These are phyloP conservation scores for Thymelicus lineola DNA, from an alignment of 2,888 invertebrate genomes.

Conservation along the genomic window DNA sequence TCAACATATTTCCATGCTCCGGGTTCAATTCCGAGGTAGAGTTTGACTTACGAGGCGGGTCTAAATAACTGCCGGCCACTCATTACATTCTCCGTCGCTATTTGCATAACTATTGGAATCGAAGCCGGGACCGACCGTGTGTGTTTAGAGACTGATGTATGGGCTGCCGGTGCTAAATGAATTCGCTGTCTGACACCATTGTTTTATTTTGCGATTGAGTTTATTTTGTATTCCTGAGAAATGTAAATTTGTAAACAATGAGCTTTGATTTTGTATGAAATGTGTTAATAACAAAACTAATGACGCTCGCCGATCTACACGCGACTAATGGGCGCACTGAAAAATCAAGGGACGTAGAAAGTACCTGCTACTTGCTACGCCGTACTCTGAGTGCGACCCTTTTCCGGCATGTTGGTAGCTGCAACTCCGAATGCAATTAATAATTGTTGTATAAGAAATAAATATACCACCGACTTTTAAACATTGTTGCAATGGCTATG, in stretches of 20 bases:
- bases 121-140: constrained; percentile 69
- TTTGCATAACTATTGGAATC: constrained; percentile 85
- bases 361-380: too few relatives aligned
- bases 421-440: too few relatives aligned
- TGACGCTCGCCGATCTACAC: too few relatives aligned
- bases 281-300: too few relatives aligned
- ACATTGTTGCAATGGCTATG: too few relatives aligned
- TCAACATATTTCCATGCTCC: constrained; percentile 52
- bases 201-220: constrained; percentile 54
- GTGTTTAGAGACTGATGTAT: constrained; percentile 81
- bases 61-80: constrained; percentile 83
- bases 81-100: constrained; percentile 79
- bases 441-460: too few relatives aligned
- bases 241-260: constrained; percentile 34
- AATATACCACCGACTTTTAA: too few relatives aligned
- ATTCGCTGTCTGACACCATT: constrained; percentile 58
- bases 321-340: too few relatives aligned
- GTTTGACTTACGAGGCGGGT: constrained; percentile 81
- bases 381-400: too few relatives aligned
- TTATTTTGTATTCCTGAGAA: constrained; percentile 34
- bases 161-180: constrained; percentile 72
- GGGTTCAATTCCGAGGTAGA: constrained; percentile 70
- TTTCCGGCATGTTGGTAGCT: too few relatives aligned
- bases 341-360: too few relatives aligned
- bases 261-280: constrained; percentile 18